Percentiles rank a stretch among this genome's conserved stretches.
These are phyloP conservation scores for Noctua janthe DNA, from an alignment of 2,888 invertebrate genomes.

Conservation along the genomic window DNA sequence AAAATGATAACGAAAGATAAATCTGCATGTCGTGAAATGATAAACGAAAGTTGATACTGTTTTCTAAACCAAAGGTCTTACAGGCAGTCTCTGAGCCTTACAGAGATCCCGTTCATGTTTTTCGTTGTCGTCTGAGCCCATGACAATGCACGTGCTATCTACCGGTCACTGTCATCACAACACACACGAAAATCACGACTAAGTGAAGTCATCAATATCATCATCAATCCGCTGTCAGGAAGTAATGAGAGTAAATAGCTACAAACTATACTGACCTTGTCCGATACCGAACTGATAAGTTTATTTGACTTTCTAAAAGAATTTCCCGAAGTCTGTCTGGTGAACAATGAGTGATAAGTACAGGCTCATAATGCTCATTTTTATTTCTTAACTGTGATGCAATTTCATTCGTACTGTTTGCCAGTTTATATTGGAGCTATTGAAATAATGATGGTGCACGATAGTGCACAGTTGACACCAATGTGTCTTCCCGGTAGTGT, in stretches of 20 bases:
- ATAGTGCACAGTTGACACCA: background rate
- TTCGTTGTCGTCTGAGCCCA: background rate
- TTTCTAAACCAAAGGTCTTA: background rate
- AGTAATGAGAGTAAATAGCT: constrained; percentile 9
- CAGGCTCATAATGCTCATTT: background rate
- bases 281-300: background rate
- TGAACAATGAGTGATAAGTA: background rate
- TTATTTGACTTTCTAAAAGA: background rate
- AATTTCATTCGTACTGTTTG: background rate
- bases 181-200: constrained; percentile 27
- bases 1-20: constrained; percentile 11
- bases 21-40: background rate
- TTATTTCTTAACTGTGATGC: background rate
- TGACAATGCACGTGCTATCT: constrained; percentile 1
- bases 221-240: constrained; percentile 1
- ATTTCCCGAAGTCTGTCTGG: background rate
- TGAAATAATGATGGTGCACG: background rate
- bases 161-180: constrained; percentile 13
- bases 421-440: background rate
- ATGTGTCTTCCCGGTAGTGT: background rate
- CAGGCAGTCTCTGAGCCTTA: background rate
- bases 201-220: no score
- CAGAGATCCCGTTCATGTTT: background rate
- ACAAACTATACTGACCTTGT: background rate
- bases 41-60: background rate